These are phyloP conservation scores for Nycticebus coucang DNA, from an alignment of 2,113 vertebrate species.

Conservation along the genomic window DNA sequence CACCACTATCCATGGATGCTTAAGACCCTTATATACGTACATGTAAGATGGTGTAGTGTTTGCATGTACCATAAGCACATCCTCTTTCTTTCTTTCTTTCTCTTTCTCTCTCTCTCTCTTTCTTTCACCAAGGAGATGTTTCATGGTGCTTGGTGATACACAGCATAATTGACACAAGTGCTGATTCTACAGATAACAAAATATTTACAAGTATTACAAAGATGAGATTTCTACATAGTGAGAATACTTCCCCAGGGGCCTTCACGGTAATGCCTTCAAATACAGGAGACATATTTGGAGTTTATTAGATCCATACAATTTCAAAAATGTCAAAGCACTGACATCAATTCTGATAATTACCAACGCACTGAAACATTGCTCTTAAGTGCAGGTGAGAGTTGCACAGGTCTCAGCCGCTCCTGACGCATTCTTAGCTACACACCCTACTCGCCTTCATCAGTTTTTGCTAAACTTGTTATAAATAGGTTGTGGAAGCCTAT, in stretches of 20 bases:
- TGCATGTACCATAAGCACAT: neutral
- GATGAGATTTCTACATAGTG: constrained; percentile 55
- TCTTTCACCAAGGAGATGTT: constrained; percentile 66
- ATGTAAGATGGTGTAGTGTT: neutral
- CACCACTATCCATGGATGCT: neutral
- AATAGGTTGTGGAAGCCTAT: constrained; percentile 91
- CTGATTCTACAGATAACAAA: constrained; percentile 63
- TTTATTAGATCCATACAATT: neutral
- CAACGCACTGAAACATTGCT: neutral
- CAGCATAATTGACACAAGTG: constrained; percentile 59
- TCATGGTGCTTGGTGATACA: constrained; percentile 74
- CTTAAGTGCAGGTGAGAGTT: constrained; percentile 88
- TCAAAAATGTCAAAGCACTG: constrained; percentile 12
- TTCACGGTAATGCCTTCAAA: neutral
- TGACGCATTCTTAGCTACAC: constrained; percentile 90
- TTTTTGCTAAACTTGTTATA: constrained; percentile 88
- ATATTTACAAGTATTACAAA: constrained; percentile 81
- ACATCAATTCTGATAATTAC: neutral
- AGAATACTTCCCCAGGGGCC: neutral
- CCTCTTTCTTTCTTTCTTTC: neutral
- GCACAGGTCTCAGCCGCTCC: constrained; percentile 90
- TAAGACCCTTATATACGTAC: neutral
- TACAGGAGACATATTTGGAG: neutral
- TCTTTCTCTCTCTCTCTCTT: too few relatives aligned
- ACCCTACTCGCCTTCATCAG: constrained; percentile 94